Evolutionary conservation across 2,888 invertebrate species (phyloP).

Genomic region (Stenotaenia linearis): DNA sequence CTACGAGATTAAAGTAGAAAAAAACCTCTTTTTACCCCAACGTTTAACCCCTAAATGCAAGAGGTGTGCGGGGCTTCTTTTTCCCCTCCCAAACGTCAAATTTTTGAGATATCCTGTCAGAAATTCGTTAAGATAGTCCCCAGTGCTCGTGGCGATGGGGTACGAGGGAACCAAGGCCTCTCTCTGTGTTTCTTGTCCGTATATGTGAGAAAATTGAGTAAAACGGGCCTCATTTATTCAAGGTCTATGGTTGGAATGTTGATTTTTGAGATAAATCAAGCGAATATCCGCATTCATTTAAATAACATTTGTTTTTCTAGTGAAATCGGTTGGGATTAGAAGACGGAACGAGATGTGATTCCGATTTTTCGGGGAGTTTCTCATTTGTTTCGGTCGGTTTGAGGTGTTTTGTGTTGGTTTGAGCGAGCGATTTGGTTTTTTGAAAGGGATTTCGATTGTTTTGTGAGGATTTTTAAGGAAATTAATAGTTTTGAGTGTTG

Average conservation of each 20-base stretch:
- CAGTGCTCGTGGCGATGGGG: not conserved
- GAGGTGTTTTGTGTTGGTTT: too few species aligned
- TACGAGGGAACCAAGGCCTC: not conserved
- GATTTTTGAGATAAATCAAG: not conserved
- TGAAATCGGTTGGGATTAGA: too few species aligned
- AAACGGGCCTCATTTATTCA: not conserved
- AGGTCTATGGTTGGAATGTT: not conserved
- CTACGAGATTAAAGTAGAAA: not conserved
- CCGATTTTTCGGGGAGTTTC: too few species aligned
- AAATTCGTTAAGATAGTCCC: not conserved
- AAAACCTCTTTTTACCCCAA: constrained; percentile 1
- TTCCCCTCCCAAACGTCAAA: not conserved
- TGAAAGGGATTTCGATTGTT: too few species aligned
- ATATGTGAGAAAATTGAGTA: not conserved
- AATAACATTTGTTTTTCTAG: too few species aligned
- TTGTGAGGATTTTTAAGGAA: too few species aligned
- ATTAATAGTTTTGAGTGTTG: too few species aligned
- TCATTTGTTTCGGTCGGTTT: too few species aligned
- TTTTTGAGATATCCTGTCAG: not conserved
- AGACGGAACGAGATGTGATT: too few species aligned
- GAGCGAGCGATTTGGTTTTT: too few species aligned
- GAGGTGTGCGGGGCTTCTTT: not conserved
- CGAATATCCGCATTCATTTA: not conserved
- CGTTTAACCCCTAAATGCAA: constrained; percentile 15
- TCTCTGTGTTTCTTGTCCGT: not conserved